These are phyloP conservation scores for Drosophila tanythrix DNA, from an alignment of 2,888 invertebrate genomes.

Conservation along the genomic window DNA sequence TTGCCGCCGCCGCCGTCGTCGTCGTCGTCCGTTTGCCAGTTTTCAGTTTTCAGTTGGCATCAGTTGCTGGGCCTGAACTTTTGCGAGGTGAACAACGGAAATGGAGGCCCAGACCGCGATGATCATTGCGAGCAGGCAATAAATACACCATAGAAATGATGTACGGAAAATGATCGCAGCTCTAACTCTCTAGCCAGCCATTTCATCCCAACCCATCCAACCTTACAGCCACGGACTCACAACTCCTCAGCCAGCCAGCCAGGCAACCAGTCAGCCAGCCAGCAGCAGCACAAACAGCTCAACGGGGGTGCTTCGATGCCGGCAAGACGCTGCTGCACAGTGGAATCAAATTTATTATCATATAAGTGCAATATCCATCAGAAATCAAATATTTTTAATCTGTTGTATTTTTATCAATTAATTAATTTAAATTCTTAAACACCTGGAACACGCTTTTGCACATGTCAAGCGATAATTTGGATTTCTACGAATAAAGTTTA, in stretches of 20 bases:
- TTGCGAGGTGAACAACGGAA: slow-evolving; percentile 64
- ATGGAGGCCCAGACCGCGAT: slow-evolving; percentile 66
- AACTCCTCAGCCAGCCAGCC: slow-evolving; percentile 56
- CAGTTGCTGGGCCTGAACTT: slow-evolving; percentile 61
- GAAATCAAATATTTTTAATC: slow-evolving; percentile 13
- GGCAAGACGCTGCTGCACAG: slow-evolving; percentile 63
- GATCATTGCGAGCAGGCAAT: slow-evolving; percentile 76
- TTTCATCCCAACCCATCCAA: slow-evolving; percentile 18
- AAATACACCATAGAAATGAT: slow-evolving; percentile 81
- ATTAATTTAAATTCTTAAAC: not conserved
- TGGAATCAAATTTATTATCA: slow-evolving; percentile 44
- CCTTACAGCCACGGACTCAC: slow-evolving; percentile 38
- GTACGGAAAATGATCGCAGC: slow-evolving; percentile 78
- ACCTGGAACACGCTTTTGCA: not conserved
- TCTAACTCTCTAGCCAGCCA: slow-evolving; percentile 58
- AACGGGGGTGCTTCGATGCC: slow-evolving; percentile 72
- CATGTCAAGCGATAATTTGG: not conserved
- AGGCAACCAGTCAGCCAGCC: slow-evolving; percentile 49
- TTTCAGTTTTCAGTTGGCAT: slow-evolving; percentile 19
- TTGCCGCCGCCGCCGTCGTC: slow-evolving; percentile 62
- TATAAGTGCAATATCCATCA: slow-evolving; percentile 4
- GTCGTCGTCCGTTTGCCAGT: slow-evolving; percentile 20
- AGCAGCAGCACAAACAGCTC: slow-evolving; percentile 62
- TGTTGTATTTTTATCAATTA: not conserved
- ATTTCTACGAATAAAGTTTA: not conserved